Evolutionary conservation across 2,888 invertebrate genomes (phyloP).

Genomic region (Drosophila emarginata): DNA sequence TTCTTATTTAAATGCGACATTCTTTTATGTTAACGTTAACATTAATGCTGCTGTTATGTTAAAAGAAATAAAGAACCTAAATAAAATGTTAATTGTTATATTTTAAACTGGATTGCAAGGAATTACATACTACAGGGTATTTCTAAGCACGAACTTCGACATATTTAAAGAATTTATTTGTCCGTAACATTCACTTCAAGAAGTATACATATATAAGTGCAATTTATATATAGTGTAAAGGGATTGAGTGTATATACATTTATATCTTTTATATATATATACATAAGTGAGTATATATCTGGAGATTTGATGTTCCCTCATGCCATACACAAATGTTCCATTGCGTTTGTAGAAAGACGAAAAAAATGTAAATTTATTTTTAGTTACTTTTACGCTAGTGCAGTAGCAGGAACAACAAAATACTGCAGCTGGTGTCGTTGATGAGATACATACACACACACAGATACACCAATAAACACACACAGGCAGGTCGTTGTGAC

Average conservation of each 20-base stretch:
- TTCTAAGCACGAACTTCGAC: too few relatives aligned
- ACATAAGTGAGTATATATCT: background rate
- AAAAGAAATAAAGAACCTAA: too few relatives aligned
- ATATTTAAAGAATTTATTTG: background rate
- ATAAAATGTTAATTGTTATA: too few relatives aligned
- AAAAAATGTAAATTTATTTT: slow-evolving; percentile 62
- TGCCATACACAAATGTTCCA: slow-evolving; percentile 38
- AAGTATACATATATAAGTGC: too few relatives aligned
- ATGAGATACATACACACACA: slow-evolving; percentile 38
- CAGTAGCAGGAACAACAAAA: slow-evolving; percentile 31
- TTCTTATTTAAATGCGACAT: too few relatives aligned
- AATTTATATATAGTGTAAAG: background rate
- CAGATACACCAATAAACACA: slow-evolving; percentile 18
- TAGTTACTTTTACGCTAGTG: slow-evolving; percentile 55
- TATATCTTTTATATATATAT: background rate
- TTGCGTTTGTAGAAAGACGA: slow-evolving; percentile 6
- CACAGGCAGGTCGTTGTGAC: slow-evolving; percentile 36
- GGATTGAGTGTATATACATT: background rate
- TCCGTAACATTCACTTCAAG: background rate
- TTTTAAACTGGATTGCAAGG: too few relatives aligned
- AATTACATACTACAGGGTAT: too few relatives aligned
- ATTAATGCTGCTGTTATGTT: too few relatives aligned
- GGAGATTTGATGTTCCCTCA: background rate
- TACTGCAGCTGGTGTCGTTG: slow-evolving; percentile 51
- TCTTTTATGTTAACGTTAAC: too few relatives aligned